A percentile compares a stretch with the other conserved stretches of the same genome.
Conservation (phyloP, 2,888 invertebrate species). For the Thymelicus sylvestris region DNA sequence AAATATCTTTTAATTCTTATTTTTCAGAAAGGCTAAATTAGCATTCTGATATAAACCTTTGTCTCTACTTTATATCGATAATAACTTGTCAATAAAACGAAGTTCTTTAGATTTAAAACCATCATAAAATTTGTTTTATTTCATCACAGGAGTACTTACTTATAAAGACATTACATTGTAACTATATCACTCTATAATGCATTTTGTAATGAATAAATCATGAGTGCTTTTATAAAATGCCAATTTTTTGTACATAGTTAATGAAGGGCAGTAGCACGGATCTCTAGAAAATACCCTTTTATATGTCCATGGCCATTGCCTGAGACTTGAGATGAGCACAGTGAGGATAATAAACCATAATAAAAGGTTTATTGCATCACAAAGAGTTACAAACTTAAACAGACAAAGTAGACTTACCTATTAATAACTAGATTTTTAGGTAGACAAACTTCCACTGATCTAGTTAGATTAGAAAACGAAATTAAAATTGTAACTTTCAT, state of each 20-base stretch:
- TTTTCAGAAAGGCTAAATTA: no score
- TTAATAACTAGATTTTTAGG: no score
- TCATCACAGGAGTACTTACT: background rate
- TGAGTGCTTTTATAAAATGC: background rate
- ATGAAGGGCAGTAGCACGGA: background rate
- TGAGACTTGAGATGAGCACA: no score
- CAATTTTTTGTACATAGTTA: background rate
- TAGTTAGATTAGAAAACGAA: no score
- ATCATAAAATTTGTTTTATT: constrained; percentile 18
- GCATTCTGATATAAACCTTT: background rate
- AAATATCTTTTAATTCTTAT: no score
- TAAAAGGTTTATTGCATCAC: no score
- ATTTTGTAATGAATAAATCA: constrained; percentile 14
- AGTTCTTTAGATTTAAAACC: constrained; percentile 18
- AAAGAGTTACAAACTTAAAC: no score
- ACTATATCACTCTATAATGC: background rate
- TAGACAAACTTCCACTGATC: no score
- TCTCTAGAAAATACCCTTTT: background rate
- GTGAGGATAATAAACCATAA: no score
- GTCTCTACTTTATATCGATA: constrained; percentile 8
- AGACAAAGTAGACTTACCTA: no score
- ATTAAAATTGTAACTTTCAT: no score
- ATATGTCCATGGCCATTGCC: no score
- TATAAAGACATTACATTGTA: constrained; percentile 17
- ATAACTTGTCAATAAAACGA: constrained; percentile 5